Base-by-base conservation (phyloP, 1,140 invertebrate genomes). In the Liolophura sinensis region DNA sequence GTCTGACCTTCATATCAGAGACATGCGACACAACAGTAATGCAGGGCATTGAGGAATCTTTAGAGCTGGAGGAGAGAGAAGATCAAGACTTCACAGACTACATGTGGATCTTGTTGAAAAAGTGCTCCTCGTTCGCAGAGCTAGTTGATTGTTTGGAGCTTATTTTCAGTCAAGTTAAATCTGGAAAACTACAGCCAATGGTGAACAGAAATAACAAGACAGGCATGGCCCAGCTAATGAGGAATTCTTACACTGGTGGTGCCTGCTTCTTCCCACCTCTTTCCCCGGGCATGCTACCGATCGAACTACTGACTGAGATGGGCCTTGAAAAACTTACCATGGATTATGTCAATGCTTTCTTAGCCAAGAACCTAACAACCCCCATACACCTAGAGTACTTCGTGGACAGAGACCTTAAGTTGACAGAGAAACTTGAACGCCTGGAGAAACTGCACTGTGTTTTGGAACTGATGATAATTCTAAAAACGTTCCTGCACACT, bases 71-170 rank as follows among this genome's bases (percentile, higher is more conserved):
- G 3, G 71, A 73, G 24, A 68, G 76, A 54, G 68, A 71, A n/a
- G 73, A 79, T 47, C 60, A 72, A 9, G 78, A 79, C 51, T 79
- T 79, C 64, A 75, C 73, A 1, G 78, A 79, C 47, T 66, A 70
- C 55, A 65, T 79, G 9, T 79, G 78, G 78, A 77, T 74, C 56
- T 71, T 78, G 46, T 60, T 79, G 59, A 66, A 56, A 18, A 66
- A 72, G 24, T 78, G 76, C 61, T 68, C 64, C 46, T 73, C 74
- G 5, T 74, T 70, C 25, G 46, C 62, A 27, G 78, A 79, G 22
- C 65, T 78, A 14, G 62, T 74, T 0, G 65, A 72, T 22, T 60
- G 67, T 27, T 64, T 79, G 1, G 65, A 71, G 46, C 72, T 72
- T 55, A 64, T 78, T 31, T 73, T 79, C 49, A 60, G 54, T 27